These are phyloP conservation scores for Eutrigla gurnardus DNA, from an alignment of 2,797 vertebrate species.

Conservation along the genomic window DNA sequence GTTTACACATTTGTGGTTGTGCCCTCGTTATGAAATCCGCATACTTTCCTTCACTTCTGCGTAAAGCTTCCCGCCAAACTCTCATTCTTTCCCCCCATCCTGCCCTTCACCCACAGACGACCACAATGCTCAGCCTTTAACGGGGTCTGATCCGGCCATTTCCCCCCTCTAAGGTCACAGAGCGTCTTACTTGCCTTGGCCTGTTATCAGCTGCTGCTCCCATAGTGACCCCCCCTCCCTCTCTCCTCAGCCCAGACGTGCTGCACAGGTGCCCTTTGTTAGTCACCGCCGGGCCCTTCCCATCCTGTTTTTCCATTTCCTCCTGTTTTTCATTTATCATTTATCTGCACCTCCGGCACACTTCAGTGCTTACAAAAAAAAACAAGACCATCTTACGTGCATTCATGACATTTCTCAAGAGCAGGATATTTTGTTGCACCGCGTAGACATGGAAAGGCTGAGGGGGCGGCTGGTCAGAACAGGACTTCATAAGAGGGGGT, in stretches of 20 bases:
- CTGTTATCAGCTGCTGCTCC: conserved; percentile 6
- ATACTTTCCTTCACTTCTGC: not conserved
- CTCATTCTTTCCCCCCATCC: conserved; percentile 42
- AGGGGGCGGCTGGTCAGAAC: conserved; percentile 1
- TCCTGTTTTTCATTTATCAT: conserved; percentile 56
- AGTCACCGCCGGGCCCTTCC: conserved; percentile 32
- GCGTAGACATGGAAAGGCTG: not conserved
- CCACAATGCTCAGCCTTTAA: conserved; percentile 12
- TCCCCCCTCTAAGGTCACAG: not conserved
- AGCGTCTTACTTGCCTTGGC: conserved; percentile 13
- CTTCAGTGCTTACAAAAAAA: conserved; percentile 19
- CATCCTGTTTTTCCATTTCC: conserved; percentile 58
- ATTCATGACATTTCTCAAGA: conserved; percentile 42
- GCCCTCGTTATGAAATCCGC: conserved; percentile 40
- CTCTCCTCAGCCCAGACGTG: conserved; percentile 26
- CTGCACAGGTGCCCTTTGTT: conserved; percentile 39
- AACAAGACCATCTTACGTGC: conserved; percentile 14
- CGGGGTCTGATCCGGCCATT: conserved; percentile 9
- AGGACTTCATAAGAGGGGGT: conserved; percentile 17
- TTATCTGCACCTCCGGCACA: conserved; percentile 36
- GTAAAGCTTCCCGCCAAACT: not conserved
- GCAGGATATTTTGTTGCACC: conserved; percentile 20
- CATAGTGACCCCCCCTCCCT: not conserved
- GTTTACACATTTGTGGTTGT: conserved; percentile 48
- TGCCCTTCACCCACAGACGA: conserved; percentile 6